phyloP scores from a whole-genome alignment of 2,113 vertebrate genomes.

The Catharus fuscescens region DNA sequence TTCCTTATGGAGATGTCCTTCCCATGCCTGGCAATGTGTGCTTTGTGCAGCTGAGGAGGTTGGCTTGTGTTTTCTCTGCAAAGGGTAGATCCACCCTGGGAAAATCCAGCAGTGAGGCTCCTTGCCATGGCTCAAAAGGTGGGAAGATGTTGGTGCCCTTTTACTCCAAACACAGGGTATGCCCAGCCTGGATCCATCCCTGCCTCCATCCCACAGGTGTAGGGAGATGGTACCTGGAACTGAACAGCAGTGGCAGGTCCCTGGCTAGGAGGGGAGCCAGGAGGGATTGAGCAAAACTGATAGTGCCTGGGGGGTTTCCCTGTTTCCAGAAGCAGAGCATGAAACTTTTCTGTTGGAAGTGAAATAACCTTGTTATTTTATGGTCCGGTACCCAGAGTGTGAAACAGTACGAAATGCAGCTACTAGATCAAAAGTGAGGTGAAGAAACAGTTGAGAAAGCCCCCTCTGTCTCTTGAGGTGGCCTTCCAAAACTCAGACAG shows the following conservation, averaged over 20 bases:
- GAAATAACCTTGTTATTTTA: not conserved
- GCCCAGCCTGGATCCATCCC: not conserved
- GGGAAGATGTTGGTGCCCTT: not conserved
- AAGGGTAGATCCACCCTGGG: not conserved
- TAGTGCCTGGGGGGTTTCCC: not conserved
- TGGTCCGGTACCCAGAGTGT: not conserved
- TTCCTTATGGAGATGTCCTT: not conserved
- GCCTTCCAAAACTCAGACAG: not conserved
- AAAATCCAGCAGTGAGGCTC: not conserved
- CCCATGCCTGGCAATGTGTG: rapidly evolving
- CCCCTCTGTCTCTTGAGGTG: not conserved
- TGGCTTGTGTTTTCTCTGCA: not conserved
- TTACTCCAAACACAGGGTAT: not conserved
- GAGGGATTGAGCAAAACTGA: not conserved
- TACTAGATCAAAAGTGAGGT: not conserved
- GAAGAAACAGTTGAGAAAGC: not conserved
- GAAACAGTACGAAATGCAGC: not conserved
- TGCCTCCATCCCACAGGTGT: not conserved
- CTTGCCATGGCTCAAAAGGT: not conserved
- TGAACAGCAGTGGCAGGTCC: rapidly evolving
- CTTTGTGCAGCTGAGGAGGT: not conserved
- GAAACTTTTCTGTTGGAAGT: not conserved
- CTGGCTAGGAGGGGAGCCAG: not conserved
- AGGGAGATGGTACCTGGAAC: rapidly evolving
- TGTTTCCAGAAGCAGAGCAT: not conserved